Evolutionary conservation across 2,797 vertebrate species (phyloP), one percentile per base, ranked within the genome.

Genomic region (Neosalanx taihuensis): DNA sequence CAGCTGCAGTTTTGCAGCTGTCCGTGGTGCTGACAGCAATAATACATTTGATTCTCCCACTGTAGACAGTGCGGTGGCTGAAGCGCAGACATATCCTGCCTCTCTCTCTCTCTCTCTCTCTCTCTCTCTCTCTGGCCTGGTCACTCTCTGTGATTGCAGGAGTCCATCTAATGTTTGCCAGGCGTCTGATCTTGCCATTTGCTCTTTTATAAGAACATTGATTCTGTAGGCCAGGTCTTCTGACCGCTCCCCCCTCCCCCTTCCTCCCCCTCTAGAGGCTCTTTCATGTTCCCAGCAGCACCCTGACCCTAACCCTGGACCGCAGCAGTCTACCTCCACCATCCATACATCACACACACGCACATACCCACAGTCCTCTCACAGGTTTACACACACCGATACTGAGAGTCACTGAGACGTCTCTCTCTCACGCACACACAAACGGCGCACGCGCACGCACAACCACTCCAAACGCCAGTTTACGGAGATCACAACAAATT

Each of bases 251-350:
- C 73, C 72, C 67, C 72, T 70, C 82, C 75, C 82, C 72, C 65
- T 76, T 76, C 59, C 59, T 53, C 51, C 46, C 35, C 6, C 35
- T 7, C 35, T 5, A 37, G 83, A 87, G 83, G 85, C 72, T 73
- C 89, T 93, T 92, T 92, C 89, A 92, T 91, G 88, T 86, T 87
- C 87, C 82, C 90, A 88, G 87, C 87, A 86, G 89, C 76, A 85
- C 83, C 77, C 90, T 88, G 87, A 90, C 90, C 89, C 79, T 81
- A 83, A 76, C 80, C 76, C 79, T 75, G 86, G 81, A 86, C 87
- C 81, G 76, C 81, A 79, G 72, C 78, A 75, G 88, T 83, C 85
- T 77, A 82, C 74, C 74, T 82, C 82, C 59, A 77, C 83, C 85
- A 89, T 87, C 86, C 84, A 90, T 88, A 90, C 86, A 81, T 90